phyloP scores from a whole-genome alignment of 2,888 invertebrate genomes.

The Plutella xylostella region DNA sequence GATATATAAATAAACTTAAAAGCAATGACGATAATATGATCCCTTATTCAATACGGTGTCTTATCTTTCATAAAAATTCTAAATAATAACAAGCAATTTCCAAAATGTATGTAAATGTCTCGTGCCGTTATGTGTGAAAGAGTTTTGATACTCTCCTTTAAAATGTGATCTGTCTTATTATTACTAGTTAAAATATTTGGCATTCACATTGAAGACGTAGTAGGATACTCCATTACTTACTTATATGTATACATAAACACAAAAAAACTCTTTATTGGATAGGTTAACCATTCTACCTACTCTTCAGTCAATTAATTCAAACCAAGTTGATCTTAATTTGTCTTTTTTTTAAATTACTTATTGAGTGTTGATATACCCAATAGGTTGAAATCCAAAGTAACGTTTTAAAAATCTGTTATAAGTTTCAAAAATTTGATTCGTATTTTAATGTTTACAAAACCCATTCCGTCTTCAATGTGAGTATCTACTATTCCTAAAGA shows the following conservation, averaged over 20 bases:
- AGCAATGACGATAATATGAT: neutral
- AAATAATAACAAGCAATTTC: slow-evolving; percentile 49
- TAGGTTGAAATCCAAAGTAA: neutral
- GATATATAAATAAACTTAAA: slow-evolving; percentile 3
- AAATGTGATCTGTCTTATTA: slow-evolving; percentile 34
- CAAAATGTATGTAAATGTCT: slow-evolving; percentile 23
- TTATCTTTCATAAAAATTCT: slow-evolving; percentile 37
- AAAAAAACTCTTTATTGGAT: neutral
- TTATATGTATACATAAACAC: neutral
- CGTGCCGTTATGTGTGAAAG: slow-evolving; percentile 19
- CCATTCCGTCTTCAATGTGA: slow-evolving; percentile 31
- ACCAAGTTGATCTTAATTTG: neutral
- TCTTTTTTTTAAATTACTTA: neutral
- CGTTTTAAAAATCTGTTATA: too few relatives aligned
- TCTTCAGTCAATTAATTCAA: neutral
- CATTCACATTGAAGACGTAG: neutral
- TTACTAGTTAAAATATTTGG: slow-evolving; percentile 30
- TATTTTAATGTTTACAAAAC: neutral
- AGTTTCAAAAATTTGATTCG: neutral
- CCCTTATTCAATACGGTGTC: slow-evolving; percentile 14
- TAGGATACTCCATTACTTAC: neutral
- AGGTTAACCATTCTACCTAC: neutral
- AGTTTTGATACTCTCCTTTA: slow-evolving; percentile 13
- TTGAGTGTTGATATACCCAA: neutral
- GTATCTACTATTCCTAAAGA: slow-evolving; percentile 46